Evolutionary conservation across 2,113 vertebrate genomes (phyloP).

Genomic region (Hippocampus abdominalis): DNA sequence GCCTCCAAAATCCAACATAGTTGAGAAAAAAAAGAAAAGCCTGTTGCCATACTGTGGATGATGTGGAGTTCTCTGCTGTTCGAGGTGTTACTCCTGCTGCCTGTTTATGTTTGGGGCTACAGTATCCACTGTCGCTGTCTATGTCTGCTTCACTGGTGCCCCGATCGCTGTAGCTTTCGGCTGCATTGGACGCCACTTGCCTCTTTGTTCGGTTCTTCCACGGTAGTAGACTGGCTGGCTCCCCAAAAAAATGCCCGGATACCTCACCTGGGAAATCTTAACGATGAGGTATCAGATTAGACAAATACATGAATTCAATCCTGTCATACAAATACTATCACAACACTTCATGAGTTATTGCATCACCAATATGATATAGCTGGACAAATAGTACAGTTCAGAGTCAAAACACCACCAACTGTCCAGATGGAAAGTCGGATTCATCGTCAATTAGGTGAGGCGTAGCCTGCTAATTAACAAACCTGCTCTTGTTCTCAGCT

Average conservation of each 20-base stretch:
- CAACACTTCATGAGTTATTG: not conserved
- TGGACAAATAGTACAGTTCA: not conserved
- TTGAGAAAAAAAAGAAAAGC: not conserved
- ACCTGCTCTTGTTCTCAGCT: not conserved
- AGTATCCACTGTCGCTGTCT: conserved; percentile 97
- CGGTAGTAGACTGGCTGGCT: conserved; percentile 74
- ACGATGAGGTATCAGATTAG: conserved; percentile 14
- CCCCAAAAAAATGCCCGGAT: conserved; percentile 81
- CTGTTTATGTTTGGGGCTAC: conserved; percentile 94
- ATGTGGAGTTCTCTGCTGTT: conserved; percentile 63
- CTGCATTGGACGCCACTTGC: conserved; percentile 81
- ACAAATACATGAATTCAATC: not conserved
- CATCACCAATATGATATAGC: not conserved
- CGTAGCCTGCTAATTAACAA: not conserved
- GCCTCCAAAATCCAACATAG: too few species aligned
- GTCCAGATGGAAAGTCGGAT: too few species aligned
- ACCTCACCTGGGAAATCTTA: conserved; percentile 90
- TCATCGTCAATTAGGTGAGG: not conserved
- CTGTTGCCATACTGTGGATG: conserved; percentile 46
- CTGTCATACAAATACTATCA: not conserved
- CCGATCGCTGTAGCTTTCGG: conserved; percentile 87
- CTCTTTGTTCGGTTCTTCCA: conserved; percentile 87
- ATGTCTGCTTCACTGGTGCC: conserved; percentile 92
- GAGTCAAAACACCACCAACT: not conserved
- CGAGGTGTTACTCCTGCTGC: conserved; percentile 58